Evolutionary conservation across 2,797 vertebrate species (phyloP), one percentile per base, ranked within the genome.

Genomic region (Chrosomus eos): DNA sequence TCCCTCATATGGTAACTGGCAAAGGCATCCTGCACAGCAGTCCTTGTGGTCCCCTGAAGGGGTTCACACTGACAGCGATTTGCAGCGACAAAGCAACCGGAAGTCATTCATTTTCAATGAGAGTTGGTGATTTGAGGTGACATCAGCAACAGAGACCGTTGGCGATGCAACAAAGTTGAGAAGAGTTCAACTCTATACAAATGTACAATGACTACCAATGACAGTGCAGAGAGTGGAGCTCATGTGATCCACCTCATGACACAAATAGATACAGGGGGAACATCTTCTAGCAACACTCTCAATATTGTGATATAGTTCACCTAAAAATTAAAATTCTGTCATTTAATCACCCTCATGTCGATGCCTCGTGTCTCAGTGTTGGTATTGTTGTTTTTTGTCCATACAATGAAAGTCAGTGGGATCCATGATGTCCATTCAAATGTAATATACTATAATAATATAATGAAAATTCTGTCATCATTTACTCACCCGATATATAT

Each of bases 51-150:
- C 48, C 74, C 62, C 73, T 64, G 13, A 68, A 70, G 82, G 82
- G 60, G 3, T 77, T 71, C 38, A 84, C 38, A 60, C 40, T 85
- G 83, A 85, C 76, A 80, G 40, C 76, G 18, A 85, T 85, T 79
- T 71, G 31, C 28, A 62, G 66, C 1, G 67, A 79, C 83, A 84
- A 79, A 84, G 75, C 67, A 38, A 85, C 76, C 23, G 40, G 53
- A 85, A 85, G 79, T 81, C 80, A 81, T 81, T 81, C 48, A 53
- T 81, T 81, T 81, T 70, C 66, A 68, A 40, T 55, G 80, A 43
- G 80, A 70, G 51, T 51, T 71, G 80, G 23, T 58, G 40, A 85
- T 80, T 21, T 64, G 67, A 85, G 53, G 53, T 14, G 55, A 80
- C 83, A 53, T 48, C 38, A 78, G 38, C 53, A 70, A 51, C 55